Evolutionary conservation across 2,797 vertebrate species (phyloP).

Genomic region (Selene dorsalis): DNA sequence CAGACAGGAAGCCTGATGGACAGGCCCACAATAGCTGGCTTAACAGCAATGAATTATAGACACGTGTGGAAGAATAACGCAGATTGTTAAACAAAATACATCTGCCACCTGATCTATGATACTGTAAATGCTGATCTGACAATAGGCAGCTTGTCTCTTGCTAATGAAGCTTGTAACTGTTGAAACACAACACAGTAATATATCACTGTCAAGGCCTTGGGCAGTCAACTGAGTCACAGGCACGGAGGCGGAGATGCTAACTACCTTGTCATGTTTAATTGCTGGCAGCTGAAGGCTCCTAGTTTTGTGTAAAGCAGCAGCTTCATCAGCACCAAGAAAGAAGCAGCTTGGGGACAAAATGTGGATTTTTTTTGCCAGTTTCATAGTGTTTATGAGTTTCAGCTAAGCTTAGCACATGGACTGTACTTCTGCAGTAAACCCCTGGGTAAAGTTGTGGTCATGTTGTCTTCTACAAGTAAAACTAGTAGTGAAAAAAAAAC

Average conservation of each 20-base stretch:
- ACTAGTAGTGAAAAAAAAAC: neutral
- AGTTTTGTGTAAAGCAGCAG: conserved; percentile 23
- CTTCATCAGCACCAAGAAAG: conserved; percentile 6
- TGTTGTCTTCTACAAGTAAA: neutral
- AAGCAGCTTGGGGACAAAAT: conserved; percentile 14
- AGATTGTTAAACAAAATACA: neutral
- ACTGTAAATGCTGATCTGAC: neutral
- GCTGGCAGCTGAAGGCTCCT: conserved; percentile 26
- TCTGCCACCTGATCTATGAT: neutral
- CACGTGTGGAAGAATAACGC: neutral
- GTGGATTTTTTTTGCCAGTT: conserved; percentile 6
- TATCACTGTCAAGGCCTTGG: conserved; percentile 20
- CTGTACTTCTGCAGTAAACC: neutral
- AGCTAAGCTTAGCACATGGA: neutral
- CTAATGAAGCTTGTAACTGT: conserved; percentile 10
- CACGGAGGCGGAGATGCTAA: conserved; percentile 16
- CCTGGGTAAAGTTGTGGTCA: neutral
- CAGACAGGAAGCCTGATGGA: conserved; percentile 33
- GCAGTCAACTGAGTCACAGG: neutral
- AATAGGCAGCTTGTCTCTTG: conserved; percentile 8
- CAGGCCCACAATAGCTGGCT: conserved; percentile 1
- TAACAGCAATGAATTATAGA: conserved; percentile 20
- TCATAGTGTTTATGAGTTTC: conserved; percentile 15
- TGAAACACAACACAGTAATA: conserved; percentile 21
- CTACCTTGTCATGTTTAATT: conserved; percentile 31